Evolutionary conservation across 2,113 vertebrate species (phyloP), one percentile per base, ranked within the genome.

Genomic region (Leucopsar rothschildi): DNA sequence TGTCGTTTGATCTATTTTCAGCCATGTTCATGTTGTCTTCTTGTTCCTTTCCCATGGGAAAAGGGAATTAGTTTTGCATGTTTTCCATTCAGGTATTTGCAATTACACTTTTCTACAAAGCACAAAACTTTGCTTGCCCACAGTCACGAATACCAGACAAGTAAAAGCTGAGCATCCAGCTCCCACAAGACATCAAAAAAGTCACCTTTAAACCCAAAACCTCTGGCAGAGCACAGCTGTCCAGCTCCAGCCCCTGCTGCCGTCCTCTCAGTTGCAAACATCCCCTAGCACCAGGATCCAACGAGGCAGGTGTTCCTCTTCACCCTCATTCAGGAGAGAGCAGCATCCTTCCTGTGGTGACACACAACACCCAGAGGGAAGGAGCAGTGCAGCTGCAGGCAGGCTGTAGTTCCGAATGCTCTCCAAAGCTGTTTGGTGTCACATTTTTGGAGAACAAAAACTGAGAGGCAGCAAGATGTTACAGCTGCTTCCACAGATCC

Each of bases 341-440:
- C 29, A 56, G 4, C 19, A 10, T 44, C 56, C n/a, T 76, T 60
- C 16, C 16, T 6, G 3, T 31, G 33, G 52, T 44, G 76, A 16
- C 27, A 24, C 47, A 27, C 22, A 29, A 0, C 1, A 4, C 31
- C 65, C 50, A 21, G 33, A 4, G 0, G 6, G 37, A 35, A 50
- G 44, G 23, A 68, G 56, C 45, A 15, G 53, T 19, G 56, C 79
- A 70, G 56, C 82, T 75, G 37, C 17, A 7, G 78, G 82, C 63
- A 73, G 56, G 5, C 42, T 76, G 44, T 12, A 50, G 45, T 72
- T 91, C 68, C 29, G 77, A 31, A 35, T 16, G 29, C 57, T 56
- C 61, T 47, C 68, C 44, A 15, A 23, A 84, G 55, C 90, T 73
- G 33, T 69, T 84, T 29, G 50, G 29, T 91, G 81, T 68, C 45